These are phyloP conservation scores for Agonopterix alstromeriana DNA, from an alignment of 2,888 invertebrate species.

Conservation along the genomic window DNA sequence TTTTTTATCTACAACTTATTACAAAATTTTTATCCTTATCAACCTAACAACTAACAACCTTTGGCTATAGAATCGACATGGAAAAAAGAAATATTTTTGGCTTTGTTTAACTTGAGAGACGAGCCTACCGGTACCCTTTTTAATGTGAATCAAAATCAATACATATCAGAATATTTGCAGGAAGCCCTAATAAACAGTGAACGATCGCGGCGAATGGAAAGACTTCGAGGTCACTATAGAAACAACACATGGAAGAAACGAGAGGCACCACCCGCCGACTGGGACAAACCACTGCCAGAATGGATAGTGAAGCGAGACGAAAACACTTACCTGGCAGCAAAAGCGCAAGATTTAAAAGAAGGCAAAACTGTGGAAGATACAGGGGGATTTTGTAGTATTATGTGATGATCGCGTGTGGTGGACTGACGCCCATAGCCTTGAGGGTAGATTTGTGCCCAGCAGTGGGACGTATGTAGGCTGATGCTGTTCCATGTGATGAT, in stretches of 20 bases:
- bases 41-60: too few relatives aligned
- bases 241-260: constrained; percentile 91
- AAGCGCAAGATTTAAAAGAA: constrained; percentile 78
- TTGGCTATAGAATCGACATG: too few relatives aligned
- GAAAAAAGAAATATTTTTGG: too few relatives aligned
- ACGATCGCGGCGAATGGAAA: constrained; percentile 75
- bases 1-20: too few relatives aligned
- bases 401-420: constrained; percentile 30
- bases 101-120: too few relatives aligned
- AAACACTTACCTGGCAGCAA: constrained; percentile 79
- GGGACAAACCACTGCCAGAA: constrained; percentile 88
- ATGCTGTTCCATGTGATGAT: too few relatives aligned
- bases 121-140: too few relatives aligned
- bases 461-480: too few relatives aligned
- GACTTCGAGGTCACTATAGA: constrained; percentile 80
- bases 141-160: too few relatives aligned
- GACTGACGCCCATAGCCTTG: too few relatives aligned
- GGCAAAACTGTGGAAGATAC: constrained; percentile 35
- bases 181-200: constrained; percentile 84
- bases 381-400: constrained; percentile 44
- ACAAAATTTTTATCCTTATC: too few relatives aligned
- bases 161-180: constrained; percentile 41
- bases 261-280: constrained; percentile 84
- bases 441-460: too few relatives aligned
- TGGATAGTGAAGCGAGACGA: constrained; percentile 82